Evolutionary conservation across 1,140 invertebrate genomes (phyloP), one percentile per base, ranked within the genome.

Genomic region (Heliconius congener): DNA sequence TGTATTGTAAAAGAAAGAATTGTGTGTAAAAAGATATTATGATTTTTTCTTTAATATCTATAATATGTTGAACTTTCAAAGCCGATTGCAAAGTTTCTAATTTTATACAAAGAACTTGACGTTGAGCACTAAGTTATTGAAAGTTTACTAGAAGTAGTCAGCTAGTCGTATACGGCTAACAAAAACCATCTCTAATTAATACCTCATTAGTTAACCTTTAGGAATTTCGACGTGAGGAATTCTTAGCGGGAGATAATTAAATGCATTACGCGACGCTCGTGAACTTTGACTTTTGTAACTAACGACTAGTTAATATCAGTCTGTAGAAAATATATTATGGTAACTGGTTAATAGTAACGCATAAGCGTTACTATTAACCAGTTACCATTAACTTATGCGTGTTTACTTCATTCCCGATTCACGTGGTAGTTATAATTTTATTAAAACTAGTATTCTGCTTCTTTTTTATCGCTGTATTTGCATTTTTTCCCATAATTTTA

Each of bases 21-120:
- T 23, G 23, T 23, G 23, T 23, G 23, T 23, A 23, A 23, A 23
- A 23, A 23, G 23, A 23, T 30, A 2, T 30, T 30, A 30, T 30
- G 27, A 30, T 34, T 34, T 57, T 57, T 8, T 57, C n/a, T 57
- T 23, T 9, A n/a, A 57, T 66, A 30, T 27, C 27, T 27, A 1
- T 27, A 60, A 60, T 27, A 60, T 66, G 23, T 66, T 30, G 9
- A 16, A 66, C 23, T 66, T 66, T 66, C 11, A 23, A 60, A n/a
- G 55, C 60, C 23, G 60, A 66, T 27, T 66, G 27, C 3, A 16
- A 66, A 66, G 23, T 23, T 23, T 23, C 57, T 60, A 60, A 30
- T 60, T 9, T 23, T 27, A 60, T 66, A 13, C n/a, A 66, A 66
- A 66, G 57, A 66, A 66, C 57, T 30, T 66, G 60, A 66, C 60